Evolutionary conservation across 2,797 vertebrate species (phyloP), one percentile per base, ranked within the genome.

Genomic region (Crypturellus tataupa): DNA sequence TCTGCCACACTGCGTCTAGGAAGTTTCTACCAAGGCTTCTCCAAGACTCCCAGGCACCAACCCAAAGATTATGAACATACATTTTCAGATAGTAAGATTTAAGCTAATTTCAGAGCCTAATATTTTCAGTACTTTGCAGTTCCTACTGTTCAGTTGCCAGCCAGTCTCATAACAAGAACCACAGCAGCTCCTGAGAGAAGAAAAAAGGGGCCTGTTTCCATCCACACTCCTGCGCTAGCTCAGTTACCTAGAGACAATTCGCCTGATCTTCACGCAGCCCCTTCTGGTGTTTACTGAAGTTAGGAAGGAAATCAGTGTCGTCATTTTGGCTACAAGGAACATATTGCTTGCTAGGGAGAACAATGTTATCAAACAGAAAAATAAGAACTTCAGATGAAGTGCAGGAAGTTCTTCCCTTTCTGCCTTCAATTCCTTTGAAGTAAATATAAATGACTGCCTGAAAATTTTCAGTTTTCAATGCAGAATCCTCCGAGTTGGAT

Each of bases 191-290:
- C 21, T n/a, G 18, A 31, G 31, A 70, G 2, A 42, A 84, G 4
- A 16, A 37, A 89, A 71, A 49, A 40, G 21, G 35, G 20, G 71
- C 53, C 35, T n/a, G 53, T 35, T 77, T 72, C 62, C 68, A 91
- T 68, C 82, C 49, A 53, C 62, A 80, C 85, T 92, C 49, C 49
- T 6, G 44, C 46, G 62, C 20, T 4, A 62, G n/a, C 59, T 81
- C 7, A 70, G 82, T 72, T 72, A 90, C 70, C 82, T 72, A 70
- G 85, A 79, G 72, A 72, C 70, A 89, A 27, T 31, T 59, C 4
- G 0, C 0, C 0, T 64, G 40, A 55, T 55, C 44, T 27, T n/a
- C 49, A 58, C 76, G 19, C 0, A 58, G 81, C 64, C 56, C 64
- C 35, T 3, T 9, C 23, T 27, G 39, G 14, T 46, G 31, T 53